Base-by-base conservation (phyloP, 2,113 vertebrate genomes). In the Amphiprion ocellaris region DNA sequence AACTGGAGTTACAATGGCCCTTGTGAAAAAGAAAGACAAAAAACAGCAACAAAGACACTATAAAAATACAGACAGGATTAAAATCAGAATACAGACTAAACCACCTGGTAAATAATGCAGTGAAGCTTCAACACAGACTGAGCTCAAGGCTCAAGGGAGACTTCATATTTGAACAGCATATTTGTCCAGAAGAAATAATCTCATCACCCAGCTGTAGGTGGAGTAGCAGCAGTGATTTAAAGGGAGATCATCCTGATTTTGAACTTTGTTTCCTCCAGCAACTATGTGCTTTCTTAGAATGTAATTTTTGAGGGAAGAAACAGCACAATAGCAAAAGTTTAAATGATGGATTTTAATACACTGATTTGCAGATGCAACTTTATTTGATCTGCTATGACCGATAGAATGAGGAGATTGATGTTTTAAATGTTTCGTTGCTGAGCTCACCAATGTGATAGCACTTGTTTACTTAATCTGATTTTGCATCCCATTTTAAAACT, bases 251-350 rank as follows among this genome's bases (percentile, higher is more conserved):
- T 26, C 24, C 21, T 46, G 54, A 4, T 39, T 26, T 46, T 26
- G 3, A 24, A 14, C 23, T 50, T 50, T 50, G 8, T 9, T 37
- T 37, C 30, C 30, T 2, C 9, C 41, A 44, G 12, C 41, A 44
- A 44, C 4, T 1, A 44, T n/a, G 55, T 23, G 3, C 16, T 50
- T 21, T 19, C 41, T 65, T 71, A 79, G 10, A n/a, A 10, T 26
- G 61, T n/a, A 4, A 28, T 44, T 54, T 54, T 12, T 50, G 52
- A 49, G n/a, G 33, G 5, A 63, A 14, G 39, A 63, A 71, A 64
- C 54, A 53, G 11, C 10, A 11, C 14, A 68, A 5, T 6, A 30
- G 30, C 8, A 17, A 47, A 16, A 47, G 14, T 47, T 15, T 16
- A 47, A 47, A 16, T 47, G 46, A 47, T 17, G 5, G 8, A 50